Base-by-base conservation (phyloP, 2,888 invertebrate genomes). In the Nemotelus nigrinus region DNA sequence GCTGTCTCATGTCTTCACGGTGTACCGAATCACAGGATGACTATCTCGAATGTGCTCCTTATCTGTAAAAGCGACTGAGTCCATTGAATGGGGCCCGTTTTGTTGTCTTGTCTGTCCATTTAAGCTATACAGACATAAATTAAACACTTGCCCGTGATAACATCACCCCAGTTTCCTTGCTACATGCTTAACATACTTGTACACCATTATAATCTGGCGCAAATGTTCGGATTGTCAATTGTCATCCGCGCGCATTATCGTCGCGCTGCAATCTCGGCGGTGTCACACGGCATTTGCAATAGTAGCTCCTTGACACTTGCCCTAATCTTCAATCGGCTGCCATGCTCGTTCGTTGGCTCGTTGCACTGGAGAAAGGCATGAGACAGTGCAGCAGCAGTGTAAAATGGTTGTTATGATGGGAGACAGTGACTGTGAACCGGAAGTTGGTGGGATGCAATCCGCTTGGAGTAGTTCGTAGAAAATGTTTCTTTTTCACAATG, bases 161-260 rank as follows among this genome's bases (percentile, higher is more conserved):
- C 53, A 72, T 72, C 72, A 72, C 72, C 72, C 72, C 72, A 60
- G 60, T 58, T 72, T 72, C 45, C 39, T 25, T 6, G 39, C 58
- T 58, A 58, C 58, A 60, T 60, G 25, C n/a, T 47, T 10, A 58
- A 60, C 45, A 44, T 44, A 45, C 72, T 72, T 44, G 10, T 47
- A 25, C 25, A 72, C 60, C 58, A 72, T 58, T 72, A 47, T 60
- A 60, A 72, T 72, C 72, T 72, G 72, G 72, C 72, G 72, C 72
- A 60, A 58, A 72, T 72, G 72, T 72, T 72, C 72, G 60, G 72
- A 60, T 72, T 72, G 72, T 72, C 72, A 72, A 63, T 57, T 63
- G 63, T 63, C 43, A 63, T 25, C 47, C 65, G 45, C 25, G 39
- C 47, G 60, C n/a, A 10, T 55, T 72, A 60, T 72, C 60, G 60